A percentile compares a stretch with the other conserved stretches of the same genome.
Conservation (phyloP, 2,888 invertebrate species). For the Abrostola tripartita region DNA sequence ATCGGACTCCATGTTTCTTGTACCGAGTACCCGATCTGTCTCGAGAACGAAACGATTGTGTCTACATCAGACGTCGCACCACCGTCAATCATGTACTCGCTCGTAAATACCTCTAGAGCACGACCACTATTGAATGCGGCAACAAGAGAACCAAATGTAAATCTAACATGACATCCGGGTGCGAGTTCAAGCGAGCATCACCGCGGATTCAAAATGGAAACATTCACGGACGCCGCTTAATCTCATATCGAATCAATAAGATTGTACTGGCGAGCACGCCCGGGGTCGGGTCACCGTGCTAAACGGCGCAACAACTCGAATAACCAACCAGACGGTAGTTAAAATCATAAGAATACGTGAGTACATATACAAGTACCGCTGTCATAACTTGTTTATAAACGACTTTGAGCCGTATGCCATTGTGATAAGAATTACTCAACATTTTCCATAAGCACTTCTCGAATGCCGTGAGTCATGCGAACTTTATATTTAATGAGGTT, state of each 20-base stretch:
- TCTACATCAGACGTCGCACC: conserved; percentile 58
- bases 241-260: conserved; percentile 81
- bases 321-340: conserved; percentile 63
- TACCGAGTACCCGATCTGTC: conserved; percentile 47
- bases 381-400: conserved; percentile 61
- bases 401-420: conserved; percentile 59
- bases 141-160: conserved; percentile 78
- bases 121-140: conserved; percentile 74
- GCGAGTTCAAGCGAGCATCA: conserved; percentile 81
- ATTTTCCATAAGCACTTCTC: conserved; percentile 61
- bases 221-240: conserved; percentile 80
- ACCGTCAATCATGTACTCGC: conserved; percentile 72
- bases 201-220: conserved; percentile 80
- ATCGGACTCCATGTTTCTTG: conserved; percentile 63
- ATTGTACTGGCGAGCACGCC: conserved; percentile 76
- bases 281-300: conserved; percentile 80
- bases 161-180: conserved; percentile 85
- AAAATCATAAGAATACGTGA: conserved; percentile 67
- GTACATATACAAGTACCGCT: conserved; percentile 53
- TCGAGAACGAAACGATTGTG: conserved; percentile 53
- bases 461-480: conserved; percentile 70
- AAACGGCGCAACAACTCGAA: conserved; percentile 78
- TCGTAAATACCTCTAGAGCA: conserved; percentile 66
- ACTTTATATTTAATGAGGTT: conserved; percentile 69
- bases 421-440: conserved; percentile 59